These are phyloP conservation scores for Catagonus wagneri DNA, from an alignment of 2,113 vertebrate species.

Conservation along the genomic window DNA sequence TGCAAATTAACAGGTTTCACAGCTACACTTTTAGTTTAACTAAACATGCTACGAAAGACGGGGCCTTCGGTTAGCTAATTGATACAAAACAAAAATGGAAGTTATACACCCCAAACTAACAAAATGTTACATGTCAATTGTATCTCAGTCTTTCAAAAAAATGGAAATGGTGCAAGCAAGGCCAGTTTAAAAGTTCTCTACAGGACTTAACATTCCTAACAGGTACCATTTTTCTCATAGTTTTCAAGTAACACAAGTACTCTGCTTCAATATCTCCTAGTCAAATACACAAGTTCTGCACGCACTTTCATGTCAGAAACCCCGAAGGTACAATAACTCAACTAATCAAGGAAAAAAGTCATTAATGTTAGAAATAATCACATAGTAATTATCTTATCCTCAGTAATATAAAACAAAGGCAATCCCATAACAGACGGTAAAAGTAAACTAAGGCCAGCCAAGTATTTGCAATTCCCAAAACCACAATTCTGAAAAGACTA, in stretches of 20 bases:
- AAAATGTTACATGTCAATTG: not conserved
- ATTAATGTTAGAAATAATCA: not conserved
- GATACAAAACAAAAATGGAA: not conserved
- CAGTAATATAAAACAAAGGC: not conserved
- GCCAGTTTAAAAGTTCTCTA: not conserved
- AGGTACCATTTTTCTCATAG: not conserved
- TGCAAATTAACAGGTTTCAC: not conserved
- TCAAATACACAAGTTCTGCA: not conserved
- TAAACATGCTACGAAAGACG: not conserved
- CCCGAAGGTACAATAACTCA: slow-evolving; percentile 20
- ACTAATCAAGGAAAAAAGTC: not conserved
- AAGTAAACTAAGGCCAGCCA: slow-evolving; percentile 16
- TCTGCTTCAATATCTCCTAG: not conserved
- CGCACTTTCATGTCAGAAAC: not conserved
- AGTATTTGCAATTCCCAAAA: not conserved
- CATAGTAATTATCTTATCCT: not conserved
- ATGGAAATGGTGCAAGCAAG: not conserved
- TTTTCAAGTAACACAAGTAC: slow-evolving; percentile 1
- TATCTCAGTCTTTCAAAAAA: not conserved
- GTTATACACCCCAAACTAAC: not conserved
- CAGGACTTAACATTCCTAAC: not conserved
- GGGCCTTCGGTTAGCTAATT: not conserved
- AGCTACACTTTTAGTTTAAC: slow-evolving; percentile 25
- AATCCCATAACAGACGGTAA: not conserved
- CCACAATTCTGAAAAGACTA: not conserved